A percentile compares a stretch with the other conserved stretches of the same genome.
phyloP scores from a whole-genome alignment of 2,888 invertebrate species.

The Lycophotia porphyrea region DNA sequence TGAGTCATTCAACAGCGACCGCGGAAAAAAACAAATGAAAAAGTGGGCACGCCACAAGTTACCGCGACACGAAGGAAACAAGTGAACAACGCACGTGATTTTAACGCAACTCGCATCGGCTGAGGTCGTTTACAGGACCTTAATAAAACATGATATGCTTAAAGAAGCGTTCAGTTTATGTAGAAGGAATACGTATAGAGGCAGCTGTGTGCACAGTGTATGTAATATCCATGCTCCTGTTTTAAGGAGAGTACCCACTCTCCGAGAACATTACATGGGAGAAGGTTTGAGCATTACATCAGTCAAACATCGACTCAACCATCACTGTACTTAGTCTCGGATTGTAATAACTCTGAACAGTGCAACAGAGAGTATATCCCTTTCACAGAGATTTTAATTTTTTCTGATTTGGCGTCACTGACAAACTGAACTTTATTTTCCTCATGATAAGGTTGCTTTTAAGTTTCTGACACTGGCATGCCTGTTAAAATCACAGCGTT shows the following conservation, averaged over 20 bases:
- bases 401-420: not conserved
- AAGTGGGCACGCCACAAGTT: not conserved
- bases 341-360: not conserved
- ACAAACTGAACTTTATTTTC: not conserved
- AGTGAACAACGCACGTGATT: not conserved
- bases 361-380: not conserved
- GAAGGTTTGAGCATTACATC: not conserved
- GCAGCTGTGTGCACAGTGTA: slow-evolving; percentile 22
- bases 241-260: slow-evolving; percentile 2
- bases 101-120: not conserved
- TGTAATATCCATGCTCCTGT: slow-evolving; percentile 6
- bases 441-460: not conserved
- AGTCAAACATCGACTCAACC: not conserved
- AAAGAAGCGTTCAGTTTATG: slow-evolving; percentile 29
- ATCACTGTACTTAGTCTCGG: not conserved
- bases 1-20: not conserved
- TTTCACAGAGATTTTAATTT: not conserved
- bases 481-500: not conserved
- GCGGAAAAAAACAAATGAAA: not conserved
- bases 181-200: slow-evolving; percentile 7
- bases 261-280: not conserved
- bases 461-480: not conserved
- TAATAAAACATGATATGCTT: slow-evolving; percentile 23
- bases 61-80: not conserved
- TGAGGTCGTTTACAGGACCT: not conserved